Evolutionary conservation across 1,140 invertebrate genomes (phyloP).

Genomic region (Drosophila tsacasi): DNA sequence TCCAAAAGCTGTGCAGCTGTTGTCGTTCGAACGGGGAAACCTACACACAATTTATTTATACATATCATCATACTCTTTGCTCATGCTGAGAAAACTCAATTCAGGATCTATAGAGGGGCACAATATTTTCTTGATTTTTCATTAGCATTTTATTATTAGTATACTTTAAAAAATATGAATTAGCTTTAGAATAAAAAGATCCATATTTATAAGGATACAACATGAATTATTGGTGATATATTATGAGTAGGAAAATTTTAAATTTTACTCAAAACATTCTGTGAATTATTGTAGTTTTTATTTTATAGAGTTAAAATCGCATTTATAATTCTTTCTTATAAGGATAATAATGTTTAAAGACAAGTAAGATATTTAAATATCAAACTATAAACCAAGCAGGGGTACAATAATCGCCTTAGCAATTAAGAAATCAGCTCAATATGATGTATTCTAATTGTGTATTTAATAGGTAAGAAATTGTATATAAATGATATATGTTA

Average conservation of each 20-base stretch:
- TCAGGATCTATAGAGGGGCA: background rate
- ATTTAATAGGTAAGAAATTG: background rate
- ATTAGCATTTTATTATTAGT: background rate
- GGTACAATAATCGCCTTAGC: background rate
- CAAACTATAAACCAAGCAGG: background rate
- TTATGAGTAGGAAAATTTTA: background rate
- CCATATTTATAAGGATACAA: too few species aligned
- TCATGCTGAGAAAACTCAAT: background rate
- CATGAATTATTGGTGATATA: background rate
- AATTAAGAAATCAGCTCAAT: background rate
- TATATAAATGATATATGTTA: background rate
- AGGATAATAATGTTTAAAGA: background rate
- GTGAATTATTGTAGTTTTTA: background rate
- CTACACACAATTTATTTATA: conserved; percentile 76
- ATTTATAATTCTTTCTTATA: background rate
- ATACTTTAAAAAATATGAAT: too few species aligned
- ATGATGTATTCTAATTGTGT: background rate
- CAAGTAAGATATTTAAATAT: background rate
- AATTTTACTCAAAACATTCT: background rate
- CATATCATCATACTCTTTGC: conserved; percentile 22
- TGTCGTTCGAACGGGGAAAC: conserved; percentile 65
- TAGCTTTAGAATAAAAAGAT: too few species aligned
- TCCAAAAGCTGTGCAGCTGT: conserved; percentile 76
- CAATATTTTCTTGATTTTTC: background rate
- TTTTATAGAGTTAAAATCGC: background rate